These are phyloP conservation scores for Lemur catta DNA, from an alignment of 2,797 vertebrate genomes.

Conservation along the genomic window DNA sequence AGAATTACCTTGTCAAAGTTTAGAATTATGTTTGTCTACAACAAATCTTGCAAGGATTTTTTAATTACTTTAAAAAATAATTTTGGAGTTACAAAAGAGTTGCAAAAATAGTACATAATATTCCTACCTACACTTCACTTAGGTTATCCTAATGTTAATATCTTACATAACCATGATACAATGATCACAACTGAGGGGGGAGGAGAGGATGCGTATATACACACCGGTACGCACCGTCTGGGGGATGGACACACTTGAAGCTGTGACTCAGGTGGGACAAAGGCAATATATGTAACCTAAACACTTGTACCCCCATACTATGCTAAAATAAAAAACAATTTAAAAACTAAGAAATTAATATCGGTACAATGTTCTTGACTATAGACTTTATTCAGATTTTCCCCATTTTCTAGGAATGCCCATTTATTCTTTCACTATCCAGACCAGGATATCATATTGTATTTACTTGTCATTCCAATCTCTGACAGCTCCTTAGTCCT, in stretches of 20 bases:
- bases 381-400: not conserved
- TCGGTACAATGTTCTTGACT: not conserved
- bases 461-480: not conserved
- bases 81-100: not conserved
- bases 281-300: too few relatives aligned
- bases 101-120: slow-evolving; percentile 2
- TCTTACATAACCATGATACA: not conserved
- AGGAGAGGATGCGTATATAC: too few relatives aligned
- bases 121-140: not conserved
- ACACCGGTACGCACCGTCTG: too few relatives aligned
- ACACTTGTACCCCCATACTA: too few relatives aligned
- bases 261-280: too few relatives aligned
- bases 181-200: not conserved
- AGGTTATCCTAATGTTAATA: not conserved
- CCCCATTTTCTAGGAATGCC: not conserved
- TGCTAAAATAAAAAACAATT: too few relatives aligned
- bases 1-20: slow-evolving; percentile 5
- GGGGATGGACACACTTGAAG: too few relatives aligned
- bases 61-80: slow-evolving; percentile 1
- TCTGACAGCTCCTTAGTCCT: not conserved
- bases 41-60: slow-evolving; percentile 12
- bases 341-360: not conserved
- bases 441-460: not conserved
- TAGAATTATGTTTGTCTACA: slow-evolving; percentile 27
- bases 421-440: not conserved